Evolutionary conservation across 2,797 vertebrate species (phyloP).

Genomic region (Epinephelus malabaricus): DNA sequence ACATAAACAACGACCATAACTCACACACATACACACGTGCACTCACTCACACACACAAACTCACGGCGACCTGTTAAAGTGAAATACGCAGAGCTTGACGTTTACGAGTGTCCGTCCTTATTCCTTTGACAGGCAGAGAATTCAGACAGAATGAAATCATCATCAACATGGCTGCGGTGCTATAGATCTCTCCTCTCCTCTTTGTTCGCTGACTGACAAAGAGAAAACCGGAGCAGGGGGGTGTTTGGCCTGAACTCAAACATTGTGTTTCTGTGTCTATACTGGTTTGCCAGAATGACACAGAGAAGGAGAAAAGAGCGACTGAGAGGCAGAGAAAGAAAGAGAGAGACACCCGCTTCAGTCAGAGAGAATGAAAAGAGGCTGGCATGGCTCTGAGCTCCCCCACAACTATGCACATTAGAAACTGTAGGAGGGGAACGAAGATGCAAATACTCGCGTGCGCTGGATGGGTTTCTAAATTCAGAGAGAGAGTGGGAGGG

Average conservation of each 20-base stretch:
- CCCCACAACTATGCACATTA: conserved; percentile 48
- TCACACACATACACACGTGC: conserved; percentile 44
- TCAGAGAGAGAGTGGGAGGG: conserved; percentile 32
- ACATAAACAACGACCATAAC: conserved; percentile 73
- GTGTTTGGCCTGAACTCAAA: conserved; percentile 57
- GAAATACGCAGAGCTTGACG: conserved; percentile 63
- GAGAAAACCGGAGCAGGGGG: conserved; percentile 33
- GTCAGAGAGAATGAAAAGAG: conserved; percentile 45
- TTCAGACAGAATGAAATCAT: conserved; percentile 75
- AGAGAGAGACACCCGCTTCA: conserved; percentile 43
- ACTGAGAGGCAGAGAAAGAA: conserved; percentile 33
- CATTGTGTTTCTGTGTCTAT: conserved; percentile 60
- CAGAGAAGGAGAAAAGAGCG: conserved; percentile 40
- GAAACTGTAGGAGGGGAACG: conserved; percentile 43
- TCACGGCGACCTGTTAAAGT: conserved; percentile 47
- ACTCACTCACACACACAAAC: conserved; percentile 9
- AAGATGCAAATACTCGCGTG: conserved; percentile 45
- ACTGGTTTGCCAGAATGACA: conserved; percentile 57
- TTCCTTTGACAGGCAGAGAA: conserved; percentile 75
- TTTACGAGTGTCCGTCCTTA: conserved; percentile 77
- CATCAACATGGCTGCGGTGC: conserved; percentile 66
- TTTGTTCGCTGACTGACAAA: conserved; percentile 65
- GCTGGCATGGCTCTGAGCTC: conserved; percentile 51
- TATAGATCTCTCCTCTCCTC: conserved; percentile 65
- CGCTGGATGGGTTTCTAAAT: conserved; percentile 40